Evolutionary conservation across 2,113 vertebrate species (phyloP), one percentile per base, ranked within the genome.

Genomic region (Chrysemys picta): DNA sequence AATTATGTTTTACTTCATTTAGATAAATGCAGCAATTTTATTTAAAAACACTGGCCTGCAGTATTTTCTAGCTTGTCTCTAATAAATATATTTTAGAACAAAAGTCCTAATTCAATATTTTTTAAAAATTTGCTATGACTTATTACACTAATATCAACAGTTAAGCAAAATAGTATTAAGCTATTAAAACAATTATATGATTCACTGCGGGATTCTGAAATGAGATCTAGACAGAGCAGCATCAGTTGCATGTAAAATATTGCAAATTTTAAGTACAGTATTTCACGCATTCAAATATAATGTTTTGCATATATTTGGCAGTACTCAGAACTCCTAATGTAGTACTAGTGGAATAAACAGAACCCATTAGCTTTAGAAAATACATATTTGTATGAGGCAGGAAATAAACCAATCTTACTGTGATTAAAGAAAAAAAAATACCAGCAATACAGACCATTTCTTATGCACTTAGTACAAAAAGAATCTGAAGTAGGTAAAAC

Each of bases 161-260:
- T 56, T 96, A 93, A 96, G 91, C 21, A 94, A 80, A 94, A 94
- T 2, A 88, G 62, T 84, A 96, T 93, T 92, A 95, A 96, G 89
- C 83, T 86, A 92, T 95, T 97, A 94, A 88, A 90, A 49, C 94
- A 96, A 97, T 93, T 86, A 85, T 2, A 91, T 96, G 95, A 97
- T 96, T 98, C 96, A 98, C 91, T 95, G 90, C 87, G 94, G 93
- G 56, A 84, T 62, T 87, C 89, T 82, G 91, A 97, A 96, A 97
- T 56, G 75, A 81, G 91, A 96, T 97, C 93, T 3, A 50, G 38
- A 96, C 16, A 12, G 85, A 91, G 82, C 59, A 84, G 62, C 42
- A 93, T 89, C 91, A 88, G 42, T 56, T 69, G 57, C 88, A 93
- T 52, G 91, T 95, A 76, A 95, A 95, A 97, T 49, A 0, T 91